These are phyloP conservation scores for Drosophila macrospina DNA, from an alignment of 2,888 invertebrate species.

Conservation along the genomic window DNA sequence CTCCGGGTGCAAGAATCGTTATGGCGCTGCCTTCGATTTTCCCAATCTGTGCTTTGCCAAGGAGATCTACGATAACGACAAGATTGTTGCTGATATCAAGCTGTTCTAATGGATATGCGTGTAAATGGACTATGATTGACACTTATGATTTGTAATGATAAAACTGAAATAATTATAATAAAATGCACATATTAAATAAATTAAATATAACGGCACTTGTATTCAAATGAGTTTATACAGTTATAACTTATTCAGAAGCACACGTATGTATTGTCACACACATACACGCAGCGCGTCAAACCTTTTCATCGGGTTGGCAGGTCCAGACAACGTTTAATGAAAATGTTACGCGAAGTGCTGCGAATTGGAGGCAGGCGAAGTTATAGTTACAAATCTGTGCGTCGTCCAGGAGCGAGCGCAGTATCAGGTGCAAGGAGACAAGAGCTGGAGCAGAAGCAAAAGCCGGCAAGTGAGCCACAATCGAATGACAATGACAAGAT, in stretches of 20 bases:
- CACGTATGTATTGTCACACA: no score
- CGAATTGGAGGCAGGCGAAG: slow-evolving; percentile 53
- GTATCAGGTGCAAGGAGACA: slow-evolving; percentile 37
- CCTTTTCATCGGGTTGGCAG: slow-evolving; percentile 40
- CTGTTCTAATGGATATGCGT: slow-evolving; percentile 18
- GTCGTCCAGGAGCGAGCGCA: slow-evolving; percentile 69
- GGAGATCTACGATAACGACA: slow-evolving; percentile 67
- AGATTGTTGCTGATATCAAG: slow-evolving; percentile 44
- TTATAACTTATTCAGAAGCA: no score
- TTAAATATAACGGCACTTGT: neutral
- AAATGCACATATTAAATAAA: neutral
- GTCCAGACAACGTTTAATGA: neutral
- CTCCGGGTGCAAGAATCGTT: slow-evolving; percentile 59
- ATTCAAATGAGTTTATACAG: neutral
- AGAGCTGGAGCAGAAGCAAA: slow-evolving; percentile 11
- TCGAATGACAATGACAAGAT: slow-evolving; percentile 14
- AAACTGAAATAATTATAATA: slow-evolving; percentile 3
- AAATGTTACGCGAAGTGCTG: slow-evolving; percentile 65
- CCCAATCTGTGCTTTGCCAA: slow-evolving; percentile 63
- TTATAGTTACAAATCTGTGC: slow-evolving; percentile 81
- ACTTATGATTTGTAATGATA: slow-evolving; percentile 27
- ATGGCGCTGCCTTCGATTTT: slow-evolving; percentile 62
- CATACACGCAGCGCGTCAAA: neutral
- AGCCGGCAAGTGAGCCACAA: neutral
- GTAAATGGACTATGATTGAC: slow-evolving; percentile 1